Conservation (phyloP, 2,113 vertebrate species). For the Formicarius rufipectus region DNA sequence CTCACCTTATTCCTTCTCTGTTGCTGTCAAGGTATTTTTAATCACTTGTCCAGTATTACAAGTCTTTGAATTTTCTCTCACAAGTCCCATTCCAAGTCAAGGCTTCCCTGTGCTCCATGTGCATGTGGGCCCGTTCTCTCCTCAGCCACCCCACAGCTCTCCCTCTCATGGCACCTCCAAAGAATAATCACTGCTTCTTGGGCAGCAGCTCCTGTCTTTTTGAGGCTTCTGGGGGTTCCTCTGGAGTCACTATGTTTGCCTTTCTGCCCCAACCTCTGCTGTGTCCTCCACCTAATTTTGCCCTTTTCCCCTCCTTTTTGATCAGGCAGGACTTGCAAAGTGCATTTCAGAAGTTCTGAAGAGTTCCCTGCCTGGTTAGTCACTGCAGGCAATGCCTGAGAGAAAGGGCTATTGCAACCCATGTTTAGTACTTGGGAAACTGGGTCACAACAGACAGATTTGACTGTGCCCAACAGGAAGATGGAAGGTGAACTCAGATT, state of each 20-base stretch:
- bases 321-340: neutral
- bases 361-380: rapidly evolving
- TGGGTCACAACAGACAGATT: neutral
- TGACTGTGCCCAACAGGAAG: neutral
- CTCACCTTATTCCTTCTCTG: neutral
- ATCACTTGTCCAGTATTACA: neutral
- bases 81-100: neutral
- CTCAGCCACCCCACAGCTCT: neutral
- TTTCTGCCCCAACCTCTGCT: neutral
- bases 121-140: neutral
- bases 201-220: neutral
- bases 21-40: neutral
- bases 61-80: neutral
- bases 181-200: neutral
- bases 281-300: neutral
- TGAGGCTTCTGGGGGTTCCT: neutral
- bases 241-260: neutral
- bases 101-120: neutral
- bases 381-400: neutral
- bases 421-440: neutral
- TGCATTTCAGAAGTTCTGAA: neutral
- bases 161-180: neutral
- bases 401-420: neutral
- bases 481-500: neutral
- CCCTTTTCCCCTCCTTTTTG: neutral